phyloP scores from a whole-genome alignment of 2,797 vertebrate genomes.

The Spheniscus humboldti region DNA sequence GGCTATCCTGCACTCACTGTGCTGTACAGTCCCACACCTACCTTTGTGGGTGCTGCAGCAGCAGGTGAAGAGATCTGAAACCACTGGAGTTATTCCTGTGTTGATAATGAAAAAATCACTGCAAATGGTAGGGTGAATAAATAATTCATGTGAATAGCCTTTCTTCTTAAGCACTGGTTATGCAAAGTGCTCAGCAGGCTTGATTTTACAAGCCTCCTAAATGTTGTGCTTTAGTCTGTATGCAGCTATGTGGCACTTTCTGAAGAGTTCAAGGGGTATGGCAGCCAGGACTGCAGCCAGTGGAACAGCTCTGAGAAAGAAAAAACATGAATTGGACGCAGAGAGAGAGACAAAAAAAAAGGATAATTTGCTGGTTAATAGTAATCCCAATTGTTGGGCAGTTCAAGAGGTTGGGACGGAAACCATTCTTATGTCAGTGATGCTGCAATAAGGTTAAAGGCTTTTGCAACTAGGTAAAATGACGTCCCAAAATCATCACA shows the following conservation, averaged over 20 bases:
- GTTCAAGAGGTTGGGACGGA: neutral
- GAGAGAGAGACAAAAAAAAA: neutral
- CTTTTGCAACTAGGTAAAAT: neutral
- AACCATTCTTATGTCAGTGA: neutral
- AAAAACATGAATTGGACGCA: neutral
- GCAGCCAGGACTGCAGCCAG: neutral
- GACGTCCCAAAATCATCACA: neutral
- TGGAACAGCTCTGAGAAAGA: neutral
- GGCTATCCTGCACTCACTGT: neutral
- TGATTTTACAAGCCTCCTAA: neutral
- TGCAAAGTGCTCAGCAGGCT: constrained; percentile 5
- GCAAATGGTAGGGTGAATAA: constrained; percentile 17
- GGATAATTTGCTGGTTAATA: neutral
- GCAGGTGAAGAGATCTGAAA: neutral
- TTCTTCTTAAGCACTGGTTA: constrained; percentile 17
- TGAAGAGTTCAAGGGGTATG: neutral
- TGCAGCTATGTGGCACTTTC: neutral
- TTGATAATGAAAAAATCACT: constrained; percentile 32
- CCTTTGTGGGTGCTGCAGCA: neutral
- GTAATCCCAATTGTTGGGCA: neutral
- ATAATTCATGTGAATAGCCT: constrained; percentile 28
- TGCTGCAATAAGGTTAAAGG: neutral
- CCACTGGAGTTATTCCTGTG: neutral
- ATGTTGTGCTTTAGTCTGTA: neutral
- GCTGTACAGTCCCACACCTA: neutral